Evolutionary conservation across 1,140 invertebrate species (phyloP), one percentile per base, ranked within the genome.

Genomic region (Prorops nasuta): DNA sequence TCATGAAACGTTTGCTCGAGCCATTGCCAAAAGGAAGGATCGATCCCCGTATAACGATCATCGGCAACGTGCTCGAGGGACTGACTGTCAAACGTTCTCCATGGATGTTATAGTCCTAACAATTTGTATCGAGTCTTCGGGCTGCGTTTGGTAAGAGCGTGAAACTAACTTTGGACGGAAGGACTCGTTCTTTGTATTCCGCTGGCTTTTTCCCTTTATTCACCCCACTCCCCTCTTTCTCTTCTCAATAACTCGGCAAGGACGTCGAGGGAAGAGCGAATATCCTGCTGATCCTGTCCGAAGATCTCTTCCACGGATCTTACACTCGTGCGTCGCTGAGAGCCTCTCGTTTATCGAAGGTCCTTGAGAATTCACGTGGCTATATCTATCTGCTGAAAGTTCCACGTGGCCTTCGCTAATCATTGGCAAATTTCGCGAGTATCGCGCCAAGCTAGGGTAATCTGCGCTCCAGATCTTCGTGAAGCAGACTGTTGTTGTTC

Each of bases 401-500:
- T 28, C n/a, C n/a, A n/a, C n/a, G 14, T 44, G 24, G 24, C 19
- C 28, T 18, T 44, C 19, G 32, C n/a, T 28, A 18, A 31, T 17
- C 19, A 19, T n/a, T 17, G 19, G 32, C 42, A 17, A 44, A 31
- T 44, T 31, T 31, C 12, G 22, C 15, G 24, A 31, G 28, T 44
- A 21, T 44, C 28, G 17, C 42, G 17, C 44, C 18, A 36, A 45
- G 49, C 49, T 65, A 65, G 21, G 55, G 43, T 71, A 76, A 73
- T 71, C 73, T 74, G 60, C 74, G 72, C 54, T 78, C 75, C 44
- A 78, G 55, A 48, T 78, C 72, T 46, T 78, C 75, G 53, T 78
- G 75, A 2, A 78, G 63, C n/a, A 78, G 54, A 45, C 67, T 78
- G 49, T 78, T 78, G 49, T 78, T 78, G 55, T 78, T 78, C 15